A percentile compares a stretch with the other conserved stretches of the same genome.
Evolutionary conservation across 2,888 invertebrate species (phyloP).

Genomic region (Halocaridina rubra): DNA sequence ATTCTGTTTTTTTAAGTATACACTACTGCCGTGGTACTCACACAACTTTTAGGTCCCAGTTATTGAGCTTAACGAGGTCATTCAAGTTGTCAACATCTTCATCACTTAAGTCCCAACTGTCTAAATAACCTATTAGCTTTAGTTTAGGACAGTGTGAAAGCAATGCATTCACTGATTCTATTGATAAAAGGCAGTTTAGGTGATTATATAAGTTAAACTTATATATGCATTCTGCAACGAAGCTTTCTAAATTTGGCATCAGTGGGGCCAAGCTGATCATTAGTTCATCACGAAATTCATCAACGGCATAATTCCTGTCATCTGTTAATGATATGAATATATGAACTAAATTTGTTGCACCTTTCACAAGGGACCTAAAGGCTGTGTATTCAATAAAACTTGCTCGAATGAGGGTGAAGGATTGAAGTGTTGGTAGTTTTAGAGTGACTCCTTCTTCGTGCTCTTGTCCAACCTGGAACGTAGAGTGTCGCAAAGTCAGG

Average conservation of each 20-base stretch:
- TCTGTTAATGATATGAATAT: slow-evolving; percentile 49
- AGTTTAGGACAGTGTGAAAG: slow-evolving; percentile 42
- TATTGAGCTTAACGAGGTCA: slow-evolving; percentile 22
- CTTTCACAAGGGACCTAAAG: slow-evolving; percentile 29
- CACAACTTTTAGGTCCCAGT: slow-evolving; percentile 45
- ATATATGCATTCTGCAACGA: slow-evolving; percentile 56
- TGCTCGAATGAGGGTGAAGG: slow-evolving; percentile 52
- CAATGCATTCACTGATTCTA: slow-evolving; percentile 31
- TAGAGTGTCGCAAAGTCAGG: slow-evolving; percentile 51
- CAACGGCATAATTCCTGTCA: slow-evolving; percentile 58
- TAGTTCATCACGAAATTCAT: slow-evolving; percentile 51
- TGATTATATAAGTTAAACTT: slow-evolving; percentile 55
- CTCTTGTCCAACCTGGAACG: slow-evolving; percentile 46
- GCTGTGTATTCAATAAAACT: slow-evolving; percentile 61
- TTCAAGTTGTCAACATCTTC: slow-evolving; percentile 28
- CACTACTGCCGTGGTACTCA: no score
- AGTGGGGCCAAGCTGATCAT: slow-evolving; percentile 25
- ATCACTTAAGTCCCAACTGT: slow-evolving; percentile 54
- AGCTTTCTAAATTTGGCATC: slow-evolving; percentile 39
- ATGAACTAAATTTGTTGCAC: slow-evolving; percentile 30
- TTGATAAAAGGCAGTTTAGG: slow-evolving; percentile 54
- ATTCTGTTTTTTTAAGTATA: no score
- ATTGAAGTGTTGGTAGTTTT: slow-evolving; percentile 15
- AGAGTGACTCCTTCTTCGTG: slow-evolving; percentile 21
- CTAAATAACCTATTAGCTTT: slow-evolving; percentile 50